Percentiles rank a stretch among this genome's conserved stretches.
phyloP scores from a whole-genome alignment of 2,797 vertebrate genomes.

The Pseudochromis fuscus region DNA sequence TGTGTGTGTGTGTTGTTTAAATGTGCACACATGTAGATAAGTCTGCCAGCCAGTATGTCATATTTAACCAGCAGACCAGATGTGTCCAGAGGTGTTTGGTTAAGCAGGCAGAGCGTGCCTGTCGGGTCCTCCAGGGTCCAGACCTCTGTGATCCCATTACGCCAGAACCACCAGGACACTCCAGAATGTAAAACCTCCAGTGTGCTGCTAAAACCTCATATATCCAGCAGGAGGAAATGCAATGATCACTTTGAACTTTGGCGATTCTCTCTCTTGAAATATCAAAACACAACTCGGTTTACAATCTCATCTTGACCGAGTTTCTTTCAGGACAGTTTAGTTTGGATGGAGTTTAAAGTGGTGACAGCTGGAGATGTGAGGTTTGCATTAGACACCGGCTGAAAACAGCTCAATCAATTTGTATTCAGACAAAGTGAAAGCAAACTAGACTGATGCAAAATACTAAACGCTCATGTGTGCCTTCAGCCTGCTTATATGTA shows the following conservation, averaged over 20 bases:
- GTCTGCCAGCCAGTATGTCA: slow-evolving; percentile 38
- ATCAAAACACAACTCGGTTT: not conserved
- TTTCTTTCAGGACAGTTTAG: not conserved
- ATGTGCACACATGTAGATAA: slow-evolving; percentile 44
- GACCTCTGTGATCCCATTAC: slow-evolving; percentile 70
- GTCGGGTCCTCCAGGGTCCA: slow-evolving; percentile 42
- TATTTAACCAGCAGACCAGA: slow-evolving; percentile 63
- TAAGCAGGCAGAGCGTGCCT: slow-evolving; percentile 60
- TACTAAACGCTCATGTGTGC: slow-evolving; percentile 33
- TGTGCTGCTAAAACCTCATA: slow-evolving; percentile 25
- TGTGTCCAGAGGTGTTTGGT: slow-evolving; percentile 65
- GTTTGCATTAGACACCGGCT: not conserved
- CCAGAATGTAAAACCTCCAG: slow-evolving; percentile 45
- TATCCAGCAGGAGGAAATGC: slow-evolving; percentile 12
- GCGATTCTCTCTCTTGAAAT: not conserved
- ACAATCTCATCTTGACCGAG: not conserved
- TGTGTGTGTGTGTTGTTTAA: slow-evolving; percentile 23
- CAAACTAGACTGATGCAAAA: slow-evolving; percentile 31
- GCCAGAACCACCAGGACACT: slow-evolving; percentile 40
- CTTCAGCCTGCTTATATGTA: not conserved
- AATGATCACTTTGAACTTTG: not conserved
- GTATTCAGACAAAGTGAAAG: slow-evolving; percentile 39
- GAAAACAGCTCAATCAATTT: slow-evolving; percentile 25
- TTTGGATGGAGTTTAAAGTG: slow-evolving; percentile 14
- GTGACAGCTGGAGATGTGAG: not conserved